Base-by-base conservation (phyloP, 2,113 vertebrate genomes). In the Casuarius casuarius region DNA sequence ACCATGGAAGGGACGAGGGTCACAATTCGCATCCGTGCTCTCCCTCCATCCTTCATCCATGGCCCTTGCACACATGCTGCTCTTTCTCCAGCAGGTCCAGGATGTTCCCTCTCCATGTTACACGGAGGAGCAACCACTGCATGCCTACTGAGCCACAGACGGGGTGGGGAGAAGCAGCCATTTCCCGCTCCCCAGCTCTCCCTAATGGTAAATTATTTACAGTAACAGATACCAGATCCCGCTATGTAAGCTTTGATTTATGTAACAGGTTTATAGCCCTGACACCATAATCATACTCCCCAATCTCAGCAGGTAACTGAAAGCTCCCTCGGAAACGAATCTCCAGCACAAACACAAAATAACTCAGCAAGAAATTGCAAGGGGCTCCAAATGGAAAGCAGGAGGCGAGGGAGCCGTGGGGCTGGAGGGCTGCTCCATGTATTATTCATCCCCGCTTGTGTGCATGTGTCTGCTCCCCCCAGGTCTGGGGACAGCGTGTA, bases 341-440 rank as follows among this genome's bases (percentile, higher is more conserved):
- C 89, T 86, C 90, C 51, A 3, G 74, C 94, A 80, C 87, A 90
- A 96, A 94, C 96, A 92, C 78, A 76, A 84, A 97, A 95, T 94
- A 96, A 97, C 90, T 97, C 96, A 91, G 86, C 28, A 2, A 58
- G 84, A 29, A 77, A 89, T 65, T 23, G 76, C 29, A 5, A 2
- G 0, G 80, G 73, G 87, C 87, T 74, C 25, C 2, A 6, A n/a
- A 75, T 31, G 25, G 84, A 16, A 31, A 87, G 87, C 44, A 3
- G 83, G 92, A 80, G 63, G 87, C 8, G 12, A 91, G 65, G 72
- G 72, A 49, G 29, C 1, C 22, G 62, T 35, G 66, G 84, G 96
- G 94, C 94, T 5, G 31, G 81, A 95, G 95, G 95, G 82, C 51
- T 74, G 76, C 87, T 80, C 74, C 77, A 80, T 91, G 81, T 92